Percentiles rank a stretch among this genome's conserved stretches.
Evolutionary conservation across 2,113 vertebrate genomes (phyloP).

Genomic region (Reinhardtius hippoglossoides): DNA sequence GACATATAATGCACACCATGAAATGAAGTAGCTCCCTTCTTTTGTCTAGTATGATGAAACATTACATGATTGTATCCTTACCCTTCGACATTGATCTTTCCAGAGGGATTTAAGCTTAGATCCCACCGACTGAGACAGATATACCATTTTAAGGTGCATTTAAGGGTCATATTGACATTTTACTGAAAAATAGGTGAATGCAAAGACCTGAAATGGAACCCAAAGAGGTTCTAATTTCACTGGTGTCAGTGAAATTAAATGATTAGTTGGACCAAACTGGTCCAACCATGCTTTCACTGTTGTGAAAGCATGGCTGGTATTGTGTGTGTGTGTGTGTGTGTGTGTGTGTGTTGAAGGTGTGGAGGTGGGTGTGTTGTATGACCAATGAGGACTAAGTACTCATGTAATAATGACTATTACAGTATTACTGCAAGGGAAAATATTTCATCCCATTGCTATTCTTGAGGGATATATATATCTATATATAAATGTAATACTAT

Average conservation of each 20-base stretch:
- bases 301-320: too few species aligned
- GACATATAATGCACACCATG: not conserved
- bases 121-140: not conserved
- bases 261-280: too few species aligned
- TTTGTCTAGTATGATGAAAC: not conserved
- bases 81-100: not conserved
- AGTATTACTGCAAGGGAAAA: not conserved
- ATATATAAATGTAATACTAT: too few species aligned
- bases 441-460: too few species aligned
- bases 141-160: not conserved
- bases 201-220: too few species aligned
- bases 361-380: not conserved
- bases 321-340: too few species aligned
- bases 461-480: too few species aligned
- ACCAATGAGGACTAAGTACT: not conserved
- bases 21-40: not conserved
- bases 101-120: not conserved
- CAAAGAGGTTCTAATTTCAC: too few species aligned
- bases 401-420: not conserved
- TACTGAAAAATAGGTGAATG: not conserved
- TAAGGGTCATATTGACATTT: not conserved
- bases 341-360: too few species aligned
- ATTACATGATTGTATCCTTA: not conserved
- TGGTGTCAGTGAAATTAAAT: too few species aligned
- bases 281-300: too few species aligned